phyloP scores from a whole-genome alignment of 2,797 vertebrate species.

The Myotis findleyi region DNA sequence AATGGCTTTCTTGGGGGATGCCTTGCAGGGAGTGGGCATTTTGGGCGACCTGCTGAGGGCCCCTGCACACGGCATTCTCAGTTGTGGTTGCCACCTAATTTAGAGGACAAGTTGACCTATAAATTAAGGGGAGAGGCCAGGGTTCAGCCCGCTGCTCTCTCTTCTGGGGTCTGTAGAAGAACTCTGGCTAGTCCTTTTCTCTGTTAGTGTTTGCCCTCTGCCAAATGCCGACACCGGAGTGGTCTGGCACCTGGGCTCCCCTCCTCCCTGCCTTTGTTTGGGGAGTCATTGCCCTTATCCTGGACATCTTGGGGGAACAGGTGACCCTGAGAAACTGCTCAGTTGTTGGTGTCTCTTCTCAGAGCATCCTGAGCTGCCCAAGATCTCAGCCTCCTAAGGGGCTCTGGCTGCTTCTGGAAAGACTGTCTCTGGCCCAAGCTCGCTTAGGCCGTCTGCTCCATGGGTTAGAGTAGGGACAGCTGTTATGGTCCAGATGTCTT shows the following conservation, averaged over 20 bases:
- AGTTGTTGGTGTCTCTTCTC: not conserved
- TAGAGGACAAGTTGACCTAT: not conserved
- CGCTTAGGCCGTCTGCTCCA: rapidly evolving
- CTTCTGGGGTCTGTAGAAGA: not conserved
- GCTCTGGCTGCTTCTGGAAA: not conserved
- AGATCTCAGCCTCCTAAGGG: rapidly evolving
- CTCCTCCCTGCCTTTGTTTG: not conserved
- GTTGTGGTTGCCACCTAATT: not conserved
- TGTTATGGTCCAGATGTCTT: rapidly evolving
- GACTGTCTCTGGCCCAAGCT: rapidly evolving
- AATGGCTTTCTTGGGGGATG: not conserved
- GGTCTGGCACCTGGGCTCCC: not conserved
- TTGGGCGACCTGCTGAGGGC: not conserved
- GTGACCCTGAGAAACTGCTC: not conserved
- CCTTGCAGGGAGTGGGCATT: not conserved
- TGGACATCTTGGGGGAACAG: not conserved
- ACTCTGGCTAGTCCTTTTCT: not conserved
- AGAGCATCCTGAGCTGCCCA: not conserved
- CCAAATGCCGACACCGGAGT: not conserved
- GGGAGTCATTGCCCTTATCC: not conserved
- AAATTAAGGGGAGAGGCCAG: no score
- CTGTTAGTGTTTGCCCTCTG: not conserved
- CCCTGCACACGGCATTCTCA: not conserved
- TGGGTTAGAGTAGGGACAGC: rapidly evolving
- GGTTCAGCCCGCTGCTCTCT: not conserved